Conservation (phyloP, 2,797 vertebrate species). For the Oreortyx pictus region DNA sequence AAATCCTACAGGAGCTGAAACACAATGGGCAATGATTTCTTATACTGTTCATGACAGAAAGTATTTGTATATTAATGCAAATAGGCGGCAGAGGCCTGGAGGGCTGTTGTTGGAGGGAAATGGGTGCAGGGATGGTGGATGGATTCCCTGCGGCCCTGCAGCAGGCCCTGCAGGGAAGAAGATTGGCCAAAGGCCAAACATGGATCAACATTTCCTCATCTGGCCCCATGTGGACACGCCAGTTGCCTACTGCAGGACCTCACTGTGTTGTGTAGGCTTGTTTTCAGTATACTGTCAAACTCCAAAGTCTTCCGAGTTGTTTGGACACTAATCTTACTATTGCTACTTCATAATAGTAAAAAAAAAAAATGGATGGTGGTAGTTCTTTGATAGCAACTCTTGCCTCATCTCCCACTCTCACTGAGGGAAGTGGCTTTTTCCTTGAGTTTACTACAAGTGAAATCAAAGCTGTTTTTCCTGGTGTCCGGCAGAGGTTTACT, state of each 20-base stretch:
- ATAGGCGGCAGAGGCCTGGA: neutral
- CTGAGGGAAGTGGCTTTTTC: neutral
- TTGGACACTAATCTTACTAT: neutral
- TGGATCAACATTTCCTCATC: neutral
- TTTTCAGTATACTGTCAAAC: neutral
- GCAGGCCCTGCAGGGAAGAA: neutral
- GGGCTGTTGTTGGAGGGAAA: neutral
- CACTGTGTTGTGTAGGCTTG: fast-evolving
- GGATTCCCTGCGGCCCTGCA: neutral
- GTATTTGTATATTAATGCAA: slow-evolving; percentile 45
- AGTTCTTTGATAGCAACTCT: neutral
- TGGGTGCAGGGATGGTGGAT: neutral
- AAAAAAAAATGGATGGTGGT: neutral
- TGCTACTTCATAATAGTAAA: neutral
- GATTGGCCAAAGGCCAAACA: neutral
- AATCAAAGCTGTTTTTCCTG: neutral
- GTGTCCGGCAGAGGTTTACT: neutral
- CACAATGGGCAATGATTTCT: slow-evolving; percentile 61
- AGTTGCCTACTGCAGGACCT: neutral
- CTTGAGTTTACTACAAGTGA: neutral
- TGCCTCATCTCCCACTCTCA: neutral
- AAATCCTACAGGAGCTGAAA: neutral
- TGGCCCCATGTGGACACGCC: neutral
- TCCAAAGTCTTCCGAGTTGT: neutral
- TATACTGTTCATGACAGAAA: slow-evolving; percentile 22